Evolutionary conservation across 2,888 invertebrate species (phyloP).

Genomic region (Ischnus inquisitorius): DNA sequence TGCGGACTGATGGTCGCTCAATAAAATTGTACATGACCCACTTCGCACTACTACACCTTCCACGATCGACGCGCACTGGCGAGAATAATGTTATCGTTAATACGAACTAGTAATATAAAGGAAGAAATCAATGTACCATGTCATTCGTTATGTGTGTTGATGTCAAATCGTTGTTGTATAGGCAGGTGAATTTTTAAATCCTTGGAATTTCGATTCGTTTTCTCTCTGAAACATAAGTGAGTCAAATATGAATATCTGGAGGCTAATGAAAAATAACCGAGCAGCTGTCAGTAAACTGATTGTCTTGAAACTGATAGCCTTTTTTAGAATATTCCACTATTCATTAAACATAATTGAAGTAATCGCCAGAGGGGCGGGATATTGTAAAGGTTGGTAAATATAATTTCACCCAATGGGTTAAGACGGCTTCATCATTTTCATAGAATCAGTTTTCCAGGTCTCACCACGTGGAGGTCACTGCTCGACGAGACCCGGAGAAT

Average conservation of each 20-base stretch:
- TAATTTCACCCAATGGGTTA: no score
- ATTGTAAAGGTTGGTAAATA: no score
- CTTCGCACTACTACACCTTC: constrained; percentile 74
- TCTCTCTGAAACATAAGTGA: not conserved
- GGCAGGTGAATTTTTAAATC: not conserved
- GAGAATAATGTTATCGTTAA: constrained; percentile 3
- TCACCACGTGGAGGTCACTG: not conserved
- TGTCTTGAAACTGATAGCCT: no score
- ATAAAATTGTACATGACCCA: constrained; percentile 59
- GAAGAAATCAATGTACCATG: not conserved
- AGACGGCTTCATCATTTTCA: not conserved
- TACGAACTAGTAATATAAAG: constrained; percentile 44
- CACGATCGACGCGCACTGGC: constrained; percentile 8
- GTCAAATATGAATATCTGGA: not conserved
- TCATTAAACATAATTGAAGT: no score
- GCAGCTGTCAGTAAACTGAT: no score
- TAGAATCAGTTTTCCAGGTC: not conserved
- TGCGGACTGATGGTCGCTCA: constrained; percentile 63
- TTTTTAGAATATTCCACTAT: no score
- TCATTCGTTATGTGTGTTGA: not conserved
- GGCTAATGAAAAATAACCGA: no score
- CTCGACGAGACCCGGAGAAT: not conserved
- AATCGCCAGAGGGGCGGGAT: no score
- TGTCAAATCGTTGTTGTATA: not conserved
- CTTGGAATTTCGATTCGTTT: not conserved